Percentiles rank a stretch among this genome's conserved stretches.
Conservation (phyloP, 2,888 invertebrate genomes). For the Aporophyla lueneburgensis region DNA sequence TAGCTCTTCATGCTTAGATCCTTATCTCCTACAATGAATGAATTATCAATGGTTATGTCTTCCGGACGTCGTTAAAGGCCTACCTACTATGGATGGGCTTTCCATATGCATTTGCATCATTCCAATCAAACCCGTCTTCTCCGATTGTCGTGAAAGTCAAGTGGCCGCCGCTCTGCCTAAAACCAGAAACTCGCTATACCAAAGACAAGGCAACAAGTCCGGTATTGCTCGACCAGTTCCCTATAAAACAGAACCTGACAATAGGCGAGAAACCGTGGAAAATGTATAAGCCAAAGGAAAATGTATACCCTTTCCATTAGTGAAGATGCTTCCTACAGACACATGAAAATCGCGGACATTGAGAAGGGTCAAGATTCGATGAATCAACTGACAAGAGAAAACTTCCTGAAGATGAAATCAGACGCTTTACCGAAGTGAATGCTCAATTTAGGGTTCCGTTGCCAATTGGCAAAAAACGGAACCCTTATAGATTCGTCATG, state of each 20-base stretch:
- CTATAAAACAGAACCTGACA: conserved; percentile 34
- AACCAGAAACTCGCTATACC: conserved; percentile 37
- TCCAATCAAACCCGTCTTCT: conserved; percentile 30
- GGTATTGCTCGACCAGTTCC: conserved; percentile 31
- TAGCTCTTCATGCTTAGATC: background rate
- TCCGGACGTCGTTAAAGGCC: background rate
- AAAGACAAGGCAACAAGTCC: conserved; percentile 35
- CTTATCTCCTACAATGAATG: background rate
- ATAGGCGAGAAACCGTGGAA: conserved; percentile 14
- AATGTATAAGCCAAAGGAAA: too few relatives aligned
- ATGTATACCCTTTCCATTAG: background rate
- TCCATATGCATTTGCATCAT: background rate
- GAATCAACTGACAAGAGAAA: background rate
- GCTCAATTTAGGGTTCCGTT: too few relatives aligned
- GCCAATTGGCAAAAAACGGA: too few relatives aligned
- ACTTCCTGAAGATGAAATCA: background rate
- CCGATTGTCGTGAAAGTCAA: conserved; percentile 42
- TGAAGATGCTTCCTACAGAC: background rate
- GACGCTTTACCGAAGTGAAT: background rate
- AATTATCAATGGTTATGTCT: background rate
- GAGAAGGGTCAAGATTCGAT: background rate
- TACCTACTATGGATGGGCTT: background rate
- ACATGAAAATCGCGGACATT: background rate
- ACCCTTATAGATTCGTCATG: too few relatives aligned
- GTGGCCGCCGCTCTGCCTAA: conserved; percentile 39